A percentile compares a stretch with the other conserved stretches of the same genome.
phyloP scores from a whole-genome alignment of 2,888 invertebrate species.

The Bombylius major region DNA sequence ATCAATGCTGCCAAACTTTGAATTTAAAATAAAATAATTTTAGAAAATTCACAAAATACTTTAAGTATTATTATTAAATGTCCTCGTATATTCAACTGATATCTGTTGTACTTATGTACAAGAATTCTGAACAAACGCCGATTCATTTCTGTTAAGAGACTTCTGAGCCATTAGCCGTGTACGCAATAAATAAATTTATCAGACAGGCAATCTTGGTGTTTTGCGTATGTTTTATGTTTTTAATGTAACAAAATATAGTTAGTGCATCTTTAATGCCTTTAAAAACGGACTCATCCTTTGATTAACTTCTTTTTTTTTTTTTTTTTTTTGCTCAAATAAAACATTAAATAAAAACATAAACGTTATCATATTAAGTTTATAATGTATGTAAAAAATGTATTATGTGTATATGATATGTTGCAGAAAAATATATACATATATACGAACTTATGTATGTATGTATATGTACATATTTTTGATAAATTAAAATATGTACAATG shows the following conservation, averaged over 20 bases:
- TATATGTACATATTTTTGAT: too few relatives aligned
- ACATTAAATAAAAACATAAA: too few relatives aligned
- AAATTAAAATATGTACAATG: too few relatives aligned
- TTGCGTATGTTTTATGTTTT: constrained; percentile 2
- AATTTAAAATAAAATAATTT: too few relatives aligned
- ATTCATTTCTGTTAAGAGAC: background rate
- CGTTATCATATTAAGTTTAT: too few relatives aligned
- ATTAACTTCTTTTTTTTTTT: too few relatives aligned
- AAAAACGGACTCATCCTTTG: too few relatives aligned
- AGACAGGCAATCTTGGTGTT: constrained; percentile 10
- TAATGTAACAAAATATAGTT: background rate
- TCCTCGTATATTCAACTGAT: background rate
- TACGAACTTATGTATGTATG: background rate
- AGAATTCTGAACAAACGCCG: background rate
- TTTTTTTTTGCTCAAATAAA: too few relatives aligned
- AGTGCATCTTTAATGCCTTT: background rate
- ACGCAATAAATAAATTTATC: constrained; percentile 14
- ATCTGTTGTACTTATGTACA: background rate
- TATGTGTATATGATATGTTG: too few relatives aligned
- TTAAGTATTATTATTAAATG: background rate
- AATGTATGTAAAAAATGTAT: too few relatives aligned
- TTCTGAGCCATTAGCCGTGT: constrained; percentile 12
- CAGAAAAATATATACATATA: background rate
- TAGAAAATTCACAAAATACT: too few relatives aligned
- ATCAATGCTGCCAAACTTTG: too few relatives aligned